Evolutionary conservation across 2,888 invertebrate species (phyloP), one percentile per base, ranked within the genome.

Genomic region (Abrostola tripartita): DNA sequence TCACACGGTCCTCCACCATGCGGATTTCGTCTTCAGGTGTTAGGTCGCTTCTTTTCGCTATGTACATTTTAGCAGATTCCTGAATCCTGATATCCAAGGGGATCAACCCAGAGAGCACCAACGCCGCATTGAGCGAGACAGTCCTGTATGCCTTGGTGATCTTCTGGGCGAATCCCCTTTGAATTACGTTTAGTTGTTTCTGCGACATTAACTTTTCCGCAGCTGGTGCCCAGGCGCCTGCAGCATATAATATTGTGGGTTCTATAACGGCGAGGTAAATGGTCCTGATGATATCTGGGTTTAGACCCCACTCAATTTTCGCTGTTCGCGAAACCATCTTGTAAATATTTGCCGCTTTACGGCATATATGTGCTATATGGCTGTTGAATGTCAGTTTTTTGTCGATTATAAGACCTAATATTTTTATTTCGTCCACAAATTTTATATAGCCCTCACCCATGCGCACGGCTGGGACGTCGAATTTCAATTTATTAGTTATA

Each of bases 211-310:
- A 24, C 11, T 54, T 54, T 5, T 41, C 14, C 0, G 36, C 35
- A 5, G 35, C 36, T 5, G 12, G 24, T 1, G 35, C 54, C 54
- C 54, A 54, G 35, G 35, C 54, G n/a, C 54, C 42, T 35, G 54
- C 54, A 0, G 54, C 54, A 12, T 54, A 54, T 11, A 37, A 2
- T 0, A 54, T 11, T 0, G 14, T 41, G 0, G 42, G 54, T 35
- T 54, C 54, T 10, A 50, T 14, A 4, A 36, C 36, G 0, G 50
- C 50, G 4, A n/a, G 1, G n/a, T 44, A 44, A 6, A 44, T 11
- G n/a, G 6, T 11, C 5, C 44, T 5, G n/a, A n/a, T 44, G 0
- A 44, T 44, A 6, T 11, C 11, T 6, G 44, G 6, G 11, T 11
- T 44, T 6, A 11, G 9, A 0, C 44, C 44, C 44, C 44, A 44